These are phyloP conservation scores for Lordiphosa clarofinis DNA, from an alignment of 1,140 invertebrate genomes.

Conservation along the genomic window DNA sequence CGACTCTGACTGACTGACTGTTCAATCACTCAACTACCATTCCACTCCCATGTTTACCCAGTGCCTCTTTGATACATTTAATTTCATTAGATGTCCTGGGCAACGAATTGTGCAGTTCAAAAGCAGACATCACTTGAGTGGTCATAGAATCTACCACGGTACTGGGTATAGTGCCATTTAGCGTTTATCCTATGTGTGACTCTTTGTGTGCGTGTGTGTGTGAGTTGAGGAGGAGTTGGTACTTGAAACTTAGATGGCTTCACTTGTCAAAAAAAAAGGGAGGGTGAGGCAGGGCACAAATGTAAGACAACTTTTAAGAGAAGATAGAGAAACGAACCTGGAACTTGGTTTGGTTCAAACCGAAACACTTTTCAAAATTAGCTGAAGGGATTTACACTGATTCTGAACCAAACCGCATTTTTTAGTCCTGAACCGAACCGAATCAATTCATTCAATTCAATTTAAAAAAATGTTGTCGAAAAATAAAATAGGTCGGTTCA, in stretches of 20 bases:
- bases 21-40: conserved; percentile 51
- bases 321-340: no score
- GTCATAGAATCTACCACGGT: neutral
- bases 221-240: conserved; percentile 1
- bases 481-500: no score
- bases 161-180: conserved; percentile 18
- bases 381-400: no score
- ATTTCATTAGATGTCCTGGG: conserved; percentile 44
- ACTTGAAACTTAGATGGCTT: conserved; percentile 1
- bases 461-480: no score
- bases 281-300: neutral
- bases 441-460: no score
- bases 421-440: no score
- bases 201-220: neutral
- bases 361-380: no score
- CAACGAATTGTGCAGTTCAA: conserved; percentile 10
- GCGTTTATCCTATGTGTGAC: neutral
- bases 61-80: conserved; percentile 52
- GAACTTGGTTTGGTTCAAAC: no score
- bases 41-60: conserved; percentile 15
- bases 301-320: neutral
- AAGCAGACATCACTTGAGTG: conserved; percentile 8
- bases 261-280: no score
- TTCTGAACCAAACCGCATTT: no score
- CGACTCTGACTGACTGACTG: conserved; percentile 13